Conservation (phyloP, 2,113 vertebrate genomes). For the Nothocercus nigrocapillus region DNA sequence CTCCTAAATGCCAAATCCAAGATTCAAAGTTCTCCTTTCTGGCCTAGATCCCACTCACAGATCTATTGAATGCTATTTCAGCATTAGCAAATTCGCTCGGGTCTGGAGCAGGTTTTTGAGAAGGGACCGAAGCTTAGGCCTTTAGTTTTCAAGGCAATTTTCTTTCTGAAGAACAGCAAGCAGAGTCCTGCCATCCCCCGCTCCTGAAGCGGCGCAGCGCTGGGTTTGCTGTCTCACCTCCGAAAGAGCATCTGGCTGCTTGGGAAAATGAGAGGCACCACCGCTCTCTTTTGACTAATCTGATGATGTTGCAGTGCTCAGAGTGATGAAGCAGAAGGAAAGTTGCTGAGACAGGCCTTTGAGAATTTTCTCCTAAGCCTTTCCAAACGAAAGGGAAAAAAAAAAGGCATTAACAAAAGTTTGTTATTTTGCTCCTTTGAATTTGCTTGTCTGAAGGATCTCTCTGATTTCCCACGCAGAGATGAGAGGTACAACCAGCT, state of each 20-base stretch:
- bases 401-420: neutral
- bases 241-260: slow-evolving; percentile 57
- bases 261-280: slow-evolving; percentile 63
- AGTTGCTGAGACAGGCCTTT: slow-evolving; percentile 68
- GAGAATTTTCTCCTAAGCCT: slow-evolving; percentile 62
- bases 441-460: slow-evolving; percentile 11
- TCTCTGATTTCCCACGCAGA: neutral
- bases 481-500: neutral
- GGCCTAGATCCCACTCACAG: neutral
- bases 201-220: neutral
- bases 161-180: neutral
- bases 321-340: slow-evolving; percentile 60
- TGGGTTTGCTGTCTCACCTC: slow-evolving; percentile 17
- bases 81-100: neutral
- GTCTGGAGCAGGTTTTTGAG: neutral
- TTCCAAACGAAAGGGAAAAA: neutral
- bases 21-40: neutral
- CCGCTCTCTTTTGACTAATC: slow-evolving; percentile 70
- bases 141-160: neutral
- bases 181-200: slow-evolving; percentile 45
- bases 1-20: neutral
- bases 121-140: accelerated
- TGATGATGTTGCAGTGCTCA: slow-evolving; percentile 65
- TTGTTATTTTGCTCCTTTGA: slow-evolving; percentile 8
- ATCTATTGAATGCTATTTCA: neutral